These are phyloP conservation scores for Drosophila helvetica DNA, from an alignment of 2,888 invertebrate genomes.

Conservation along the genomic window DNA sequence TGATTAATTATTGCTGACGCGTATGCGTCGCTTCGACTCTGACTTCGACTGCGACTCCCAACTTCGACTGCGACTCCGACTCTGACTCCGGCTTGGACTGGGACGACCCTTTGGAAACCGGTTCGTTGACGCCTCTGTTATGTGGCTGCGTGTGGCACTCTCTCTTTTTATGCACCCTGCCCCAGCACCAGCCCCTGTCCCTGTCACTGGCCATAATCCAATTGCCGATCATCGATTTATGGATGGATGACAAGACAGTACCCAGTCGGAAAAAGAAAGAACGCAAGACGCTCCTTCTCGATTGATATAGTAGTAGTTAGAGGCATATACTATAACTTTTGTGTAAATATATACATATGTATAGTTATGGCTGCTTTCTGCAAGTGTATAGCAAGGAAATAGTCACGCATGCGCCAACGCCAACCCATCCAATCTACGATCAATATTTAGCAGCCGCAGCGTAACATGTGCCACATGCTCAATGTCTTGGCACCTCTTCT, in stretches of 20 bases:
- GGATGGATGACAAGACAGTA: conserved; percentile 7
- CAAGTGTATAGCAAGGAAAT: background rate
- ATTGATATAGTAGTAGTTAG: background rate
- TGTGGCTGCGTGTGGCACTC: conserved; percentile 62
- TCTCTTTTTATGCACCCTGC: conserved; percentile 58
- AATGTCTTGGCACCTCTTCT: conserved; percentile 42
- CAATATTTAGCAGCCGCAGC: conserved; percentile 14
- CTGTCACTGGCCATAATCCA: conserved; percentile 60
- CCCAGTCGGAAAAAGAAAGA: background rate
- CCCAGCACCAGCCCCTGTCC: conserved; percentile 8
- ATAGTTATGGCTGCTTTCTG: background rate
- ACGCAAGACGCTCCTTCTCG: background rate
- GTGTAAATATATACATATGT: background rate
- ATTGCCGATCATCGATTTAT: conserved; percentile 57
- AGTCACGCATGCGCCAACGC: conserved; percentile 1
- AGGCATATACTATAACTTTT: background rate
- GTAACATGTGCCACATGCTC: conserved; percentile 62
- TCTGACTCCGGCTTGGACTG: background rate
- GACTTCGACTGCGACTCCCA: conserved; percentile 5
- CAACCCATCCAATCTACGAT: background rate
- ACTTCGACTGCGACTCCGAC: conserved; percentile 31
- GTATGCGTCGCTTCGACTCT: conserved; percentile 61
- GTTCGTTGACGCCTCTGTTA: conserved; percentile 57
- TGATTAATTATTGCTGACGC: conserved; percentile 84
- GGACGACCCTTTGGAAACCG: conserved; percentile 74